Evolutionary conservation across 2,113 vertebrate genomes (phyloP), one percentile per base, ranked within the genome.

Genomic region (Willisornis vidua): DNA sequence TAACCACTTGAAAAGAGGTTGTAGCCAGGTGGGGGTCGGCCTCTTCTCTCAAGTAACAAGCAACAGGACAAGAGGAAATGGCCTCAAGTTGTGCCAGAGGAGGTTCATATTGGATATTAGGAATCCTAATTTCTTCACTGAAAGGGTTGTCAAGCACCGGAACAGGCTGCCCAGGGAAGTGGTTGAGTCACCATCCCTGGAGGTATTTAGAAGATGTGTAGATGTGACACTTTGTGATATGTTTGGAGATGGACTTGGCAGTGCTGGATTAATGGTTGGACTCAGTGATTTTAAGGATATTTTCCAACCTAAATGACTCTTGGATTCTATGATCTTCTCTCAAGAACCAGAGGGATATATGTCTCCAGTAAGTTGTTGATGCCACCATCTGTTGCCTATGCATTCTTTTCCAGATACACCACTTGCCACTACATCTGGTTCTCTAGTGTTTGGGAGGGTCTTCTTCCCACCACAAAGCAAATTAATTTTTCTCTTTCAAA

Each of bases 211-310:
- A 31, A 29, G 29, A 41, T 29, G 14, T 23, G 22, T 22, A 63
- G 35, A 33, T 0, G 0, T 35, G 63, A 31, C 48, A 76, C 35
- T 26, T 62, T 35, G 12, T 29, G 63, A 63, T 22, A 9, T 43
- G 20, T 41, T 48, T 49, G 49, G 20, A 28, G 48, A 70, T 0
- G 1, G 18, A 43, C 35, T 28, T 49, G 18, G 18, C 55, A 70
- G 48, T 43, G 31, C 18, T 28, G 20, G 29, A 20, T 31, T 83
- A 55, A 35, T 62, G 71, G 25, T 2, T 41, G 48, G 48, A 55
- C 24, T 54, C 41, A 13, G 31, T 66, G 41, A 37, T 57, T 35
- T 19, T 49, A 37, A 70, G 76, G 35, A 35, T 31, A 7, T 84
- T 49, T 77, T 70, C 31, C 63, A 84, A 17, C 26, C 25, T 63